phyloP scores from a whole-genome alignment of 2,797 vertebrate species.

The Aselliscus stoliczkanus region DNA sequence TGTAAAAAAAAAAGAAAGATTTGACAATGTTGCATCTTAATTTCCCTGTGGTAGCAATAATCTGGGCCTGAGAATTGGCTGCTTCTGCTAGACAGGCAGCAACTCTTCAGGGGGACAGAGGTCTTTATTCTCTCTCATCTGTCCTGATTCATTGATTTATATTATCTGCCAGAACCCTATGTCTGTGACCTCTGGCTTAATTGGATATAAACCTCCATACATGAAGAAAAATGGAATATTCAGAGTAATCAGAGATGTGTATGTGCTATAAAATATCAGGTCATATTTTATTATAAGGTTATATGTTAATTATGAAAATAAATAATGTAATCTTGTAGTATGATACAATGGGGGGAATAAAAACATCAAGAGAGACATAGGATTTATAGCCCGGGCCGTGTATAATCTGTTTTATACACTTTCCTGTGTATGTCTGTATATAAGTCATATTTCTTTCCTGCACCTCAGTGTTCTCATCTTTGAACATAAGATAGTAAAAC shows the following conservation, averaged over 20 bases:
- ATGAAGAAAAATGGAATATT: not conserved
- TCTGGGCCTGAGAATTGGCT: not conserved
- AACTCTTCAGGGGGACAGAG: not conserved
- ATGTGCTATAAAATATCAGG: not conserved
- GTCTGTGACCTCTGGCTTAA: not conserved
- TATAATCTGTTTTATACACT: not conserved
- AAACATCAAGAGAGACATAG: not conserved
- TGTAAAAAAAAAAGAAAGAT: not conserved
- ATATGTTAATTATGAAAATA: slow-evolving; percentile 3
- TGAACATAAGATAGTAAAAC: not conserved
- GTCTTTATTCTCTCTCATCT: not conserved
- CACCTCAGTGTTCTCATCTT: not conserved
- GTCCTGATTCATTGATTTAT: slow-evolving; percentile 7
- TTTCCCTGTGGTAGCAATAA: not conserved
- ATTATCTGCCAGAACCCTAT: not conserved
- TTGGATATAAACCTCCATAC: not conserved
- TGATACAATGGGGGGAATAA: not conserved
- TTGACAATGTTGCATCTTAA: not conserved
- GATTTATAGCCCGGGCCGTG: not conserved
- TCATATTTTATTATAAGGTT: not conserved
- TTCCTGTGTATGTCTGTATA: not conserved
- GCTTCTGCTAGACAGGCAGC: not conserved
- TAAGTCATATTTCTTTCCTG: not conserved
- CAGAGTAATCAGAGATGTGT: not conserved
- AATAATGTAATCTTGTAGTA: not conserved